phyloP scores from a whole-genome alignment of 2,797 vertebrate species.

The Gymnocypris eckloni region DNA sequence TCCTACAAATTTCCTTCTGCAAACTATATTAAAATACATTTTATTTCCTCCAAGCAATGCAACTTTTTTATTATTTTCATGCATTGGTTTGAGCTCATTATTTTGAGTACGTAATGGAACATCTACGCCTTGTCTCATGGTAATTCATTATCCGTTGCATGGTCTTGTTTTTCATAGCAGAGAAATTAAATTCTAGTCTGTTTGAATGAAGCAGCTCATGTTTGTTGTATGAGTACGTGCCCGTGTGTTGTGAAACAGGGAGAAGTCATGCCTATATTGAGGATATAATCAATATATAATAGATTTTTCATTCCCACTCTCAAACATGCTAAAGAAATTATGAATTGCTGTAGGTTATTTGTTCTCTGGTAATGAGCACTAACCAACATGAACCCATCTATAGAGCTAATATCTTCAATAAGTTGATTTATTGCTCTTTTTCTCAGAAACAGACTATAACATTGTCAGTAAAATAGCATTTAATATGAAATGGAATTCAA shows the following conservation, averaged over 20 bases:
- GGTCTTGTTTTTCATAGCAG: conserved; percentile 24
- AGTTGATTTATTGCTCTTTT: background rate
- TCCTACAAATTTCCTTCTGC: conserved; percentile 30
- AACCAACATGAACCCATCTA: background rate
- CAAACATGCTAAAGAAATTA: conserved; percentile 34
- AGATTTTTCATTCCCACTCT: conserved; percentile 35
- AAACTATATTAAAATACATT: conserved; percentile 16
- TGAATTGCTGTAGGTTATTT: background rate
- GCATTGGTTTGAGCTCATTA: conserved; percentile 45
- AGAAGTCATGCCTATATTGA: conserved; percentile 19
- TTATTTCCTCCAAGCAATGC: conserved; percentile 20
- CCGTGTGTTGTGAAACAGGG: conserved; percentile 17
- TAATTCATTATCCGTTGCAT: conserved; percentile 50
- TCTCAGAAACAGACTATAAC: background rate
- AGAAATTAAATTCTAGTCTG: conserved; percentile 42
- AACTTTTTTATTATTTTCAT: conserved; percentile 39
- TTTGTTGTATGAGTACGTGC: background rate
- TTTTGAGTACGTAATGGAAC: conserved; percentile 46
- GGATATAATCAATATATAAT: conserved; percentile 38
- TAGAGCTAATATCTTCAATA: background rate
- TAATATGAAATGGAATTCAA: background rate
- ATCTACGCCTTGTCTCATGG: conserved; percentile 14
- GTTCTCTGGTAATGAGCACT: conserved; percentile 17
- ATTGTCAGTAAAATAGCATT: background rate
- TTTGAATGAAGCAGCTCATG: conserved; percentile 28